Base-by-base conservation (phyloP, 2,797 vertebrate species). In the Emys orbicularis region DNA sequence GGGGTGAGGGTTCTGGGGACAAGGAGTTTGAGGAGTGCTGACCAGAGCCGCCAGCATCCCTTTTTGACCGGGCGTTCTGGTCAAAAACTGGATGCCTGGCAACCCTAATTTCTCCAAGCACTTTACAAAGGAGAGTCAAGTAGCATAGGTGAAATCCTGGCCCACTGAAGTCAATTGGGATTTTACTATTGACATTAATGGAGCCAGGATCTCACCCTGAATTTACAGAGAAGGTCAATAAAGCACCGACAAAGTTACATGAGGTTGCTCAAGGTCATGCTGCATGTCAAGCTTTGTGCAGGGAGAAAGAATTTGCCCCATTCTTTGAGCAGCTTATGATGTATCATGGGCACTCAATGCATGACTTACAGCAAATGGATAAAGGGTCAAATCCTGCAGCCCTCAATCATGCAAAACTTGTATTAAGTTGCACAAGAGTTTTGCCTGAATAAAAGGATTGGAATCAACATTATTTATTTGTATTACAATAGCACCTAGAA, bases 51-150 rank as follows among this genome's bases (percentile, higher is more conserved):
- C 52, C 52, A 53, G 18, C 6, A 7, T 53, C 52, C 2, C 18
- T 53, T 53, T 53, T 19, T 53, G 52, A 53, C 19, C 7, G 19
- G 52, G 52, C 7, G 3, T 53, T 53, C 19, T 53, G 52, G 3
- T 53, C 6, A 53, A 53, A 53, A 53, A 21, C 19, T 7, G 3
- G 19, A 53, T 19, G 19, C 52, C 52, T 19, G 52, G 52, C 19
- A 19, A 53, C 19, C 52, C 18, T 21, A 53, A 53, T 53, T 19
- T 53, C 86, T 74, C 27, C 2, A 18, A 0, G 0, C 2, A 44
- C 68, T 74, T 74, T 23, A 25, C 68, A 74, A 74, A 41, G 25
- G 25, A 37, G 52, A 68, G 8, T 37, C 49, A 76, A 49, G 41
- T 2, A 21, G 2, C 31, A 29, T 15, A 4, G 7, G 2, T 6